Evolutionary conservation across 1,140 invertebrate species (phyloP), one percentile per base, ranked within the genome.

Genomic region (Limonius californicus): DNA sequence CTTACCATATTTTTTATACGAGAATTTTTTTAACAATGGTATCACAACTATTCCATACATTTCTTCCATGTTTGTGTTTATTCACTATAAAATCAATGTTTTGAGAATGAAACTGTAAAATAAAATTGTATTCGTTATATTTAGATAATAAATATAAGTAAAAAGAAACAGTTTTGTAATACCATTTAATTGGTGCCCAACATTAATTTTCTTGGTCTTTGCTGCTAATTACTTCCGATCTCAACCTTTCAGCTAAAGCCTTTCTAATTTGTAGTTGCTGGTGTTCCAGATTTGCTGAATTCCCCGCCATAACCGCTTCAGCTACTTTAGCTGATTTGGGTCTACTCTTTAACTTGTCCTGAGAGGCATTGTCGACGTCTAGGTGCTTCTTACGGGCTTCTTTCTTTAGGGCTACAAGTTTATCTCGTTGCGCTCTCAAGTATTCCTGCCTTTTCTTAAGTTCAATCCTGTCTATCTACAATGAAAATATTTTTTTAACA

Each of bases 331-430:
- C 86, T 0, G 88, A 90, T 60, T 84, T 83, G 1, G 90, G 90
- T 30, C 89, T 75, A 18, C 75, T 66, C 9, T 66, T 69, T 39
- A 47, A 57, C 1, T 62, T 61, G 1, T 69, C 63, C 53, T 73
- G 71, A 2, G 54, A 67, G 1, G 76, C 75, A 6, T 78, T 74
- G 62, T 81, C 77, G 9, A 77, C 82, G n/a, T 83, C 82, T 1
- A 97, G 77, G 69, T 89, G 85, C 67, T 89, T 88, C 69, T 89
- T 88, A 19, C 94, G 81, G 15, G 90, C 92, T 75, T 90, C 84
- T 73, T 91, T 91, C 74, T 97, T 97, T 69, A 96, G 74, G 14
- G 89, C 89, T 23, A 97, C 80, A 15, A 97, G 82, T 73, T 95
- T 94, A 75, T 97, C 94, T 20, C 94, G 82, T 75, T 95, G 93